Conservation (phyloP, 2,888 invertebrate genomes). For the Pelosia muscerda region DNA sequence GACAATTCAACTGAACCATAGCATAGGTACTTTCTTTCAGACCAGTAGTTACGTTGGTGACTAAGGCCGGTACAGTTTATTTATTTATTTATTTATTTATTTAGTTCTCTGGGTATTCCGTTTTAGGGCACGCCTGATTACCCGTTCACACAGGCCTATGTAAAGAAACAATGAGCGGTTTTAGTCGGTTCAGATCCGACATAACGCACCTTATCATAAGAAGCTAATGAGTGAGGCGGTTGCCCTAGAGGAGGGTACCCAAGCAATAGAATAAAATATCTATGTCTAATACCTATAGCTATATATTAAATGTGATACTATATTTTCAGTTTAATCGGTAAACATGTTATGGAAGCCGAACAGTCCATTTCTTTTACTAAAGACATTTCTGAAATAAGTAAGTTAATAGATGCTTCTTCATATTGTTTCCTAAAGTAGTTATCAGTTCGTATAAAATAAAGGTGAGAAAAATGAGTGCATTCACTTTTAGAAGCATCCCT, state of each 20-base stretch:
- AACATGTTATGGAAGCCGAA: constrained; percentile 85
- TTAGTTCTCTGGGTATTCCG: not conserved
- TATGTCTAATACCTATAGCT: too few relatives aligned
- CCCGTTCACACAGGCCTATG: too few relatives aligned
- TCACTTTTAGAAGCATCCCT: too few relatives aligned
- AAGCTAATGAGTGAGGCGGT: not conserved
- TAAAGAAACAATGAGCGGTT: not conserved
- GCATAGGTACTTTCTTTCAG: too few relatives aligned
- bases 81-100: too few relatives aligned
- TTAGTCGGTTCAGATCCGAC: not conserved
- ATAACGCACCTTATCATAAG: not conserved
- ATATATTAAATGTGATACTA: too few relatives aligned
- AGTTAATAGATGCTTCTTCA: constrained; percentile 32
- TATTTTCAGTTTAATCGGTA: constrained; percentile 85
- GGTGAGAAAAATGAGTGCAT: too few relatives aligned
- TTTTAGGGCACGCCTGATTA: not conserved
- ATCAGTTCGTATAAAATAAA: too few relatives aligned
- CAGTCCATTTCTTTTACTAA: constrained; percentile 65
- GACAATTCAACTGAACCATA: not conserved
- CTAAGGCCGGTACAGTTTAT: not conserved
- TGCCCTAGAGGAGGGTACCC: too few relatives aligned
- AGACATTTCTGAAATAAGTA: constrained; percentile 53
- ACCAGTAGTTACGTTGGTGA: too few relatives aligned
- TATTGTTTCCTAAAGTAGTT: constrained; percentile 1
- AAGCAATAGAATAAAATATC: too few relatives aligned